These are phyloP conservation scores for Nomada fucata DNA, from an alignment of 2,888 invertebrate genomes.

Conservation along the genomic window DNA sequence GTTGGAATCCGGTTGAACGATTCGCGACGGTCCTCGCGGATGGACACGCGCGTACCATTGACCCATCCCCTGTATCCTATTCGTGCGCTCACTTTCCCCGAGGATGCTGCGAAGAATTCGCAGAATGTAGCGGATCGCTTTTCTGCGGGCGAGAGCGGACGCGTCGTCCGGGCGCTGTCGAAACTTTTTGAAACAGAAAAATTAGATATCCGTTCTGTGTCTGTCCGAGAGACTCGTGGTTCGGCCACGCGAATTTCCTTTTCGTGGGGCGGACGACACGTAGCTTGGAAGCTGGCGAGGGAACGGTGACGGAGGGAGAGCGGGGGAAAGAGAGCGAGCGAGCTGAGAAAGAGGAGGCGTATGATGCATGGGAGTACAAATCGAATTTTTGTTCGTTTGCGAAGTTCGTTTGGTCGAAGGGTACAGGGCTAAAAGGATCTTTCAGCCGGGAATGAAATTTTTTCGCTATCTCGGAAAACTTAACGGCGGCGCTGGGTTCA, in stretches of 20 bases:
- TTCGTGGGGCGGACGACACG: conserved; percentile 41
- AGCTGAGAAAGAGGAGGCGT: conserved; percentile 60
- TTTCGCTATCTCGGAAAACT: conserved; percentile 70
- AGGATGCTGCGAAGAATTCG: conserved; percentile 57
- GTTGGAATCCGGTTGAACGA: conserved; percentile 64
- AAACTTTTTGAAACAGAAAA: conserved; percentile 79
- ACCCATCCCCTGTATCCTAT: conserved; percentile 13
- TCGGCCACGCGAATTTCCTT: conserved; percentile 70
- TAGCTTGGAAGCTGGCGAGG: conserved; percentile 10
- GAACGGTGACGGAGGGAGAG: conserved; percentile 25
- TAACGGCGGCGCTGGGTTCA: conserved; percentile 59
- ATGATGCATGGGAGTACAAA: conserved; percentile 80
- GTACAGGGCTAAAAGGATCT: conserved; percentile 75
- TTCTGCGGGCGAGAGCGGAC: conserved; percentile 16
- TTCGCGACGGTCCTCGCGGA: conserved; percentile 36
- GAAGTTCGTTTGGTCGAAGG: conserved; percentile 77
- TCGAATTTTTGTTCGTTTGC: conserved; percentile 81
- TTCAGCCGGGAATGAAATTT: conserved; percentile 74
- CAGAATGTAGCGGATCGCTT: conserved; percentile 72
- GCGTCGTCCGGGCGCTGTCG: conserved; percentile 19
- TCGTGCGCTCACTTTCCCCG: conserved; percentile 50
- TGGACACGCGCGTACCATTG: conserved; percentile 63
- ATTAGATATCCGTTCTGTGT: conserved; percentile 74
- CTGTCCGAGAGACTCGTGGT: conserved; percentile 66
- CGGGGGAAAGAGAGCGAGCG: conserved; percentile 27